Conservation (phyloP, 37 sponge, comb jelly and placozoan species). For the Eunapius fragilis region DNA sequence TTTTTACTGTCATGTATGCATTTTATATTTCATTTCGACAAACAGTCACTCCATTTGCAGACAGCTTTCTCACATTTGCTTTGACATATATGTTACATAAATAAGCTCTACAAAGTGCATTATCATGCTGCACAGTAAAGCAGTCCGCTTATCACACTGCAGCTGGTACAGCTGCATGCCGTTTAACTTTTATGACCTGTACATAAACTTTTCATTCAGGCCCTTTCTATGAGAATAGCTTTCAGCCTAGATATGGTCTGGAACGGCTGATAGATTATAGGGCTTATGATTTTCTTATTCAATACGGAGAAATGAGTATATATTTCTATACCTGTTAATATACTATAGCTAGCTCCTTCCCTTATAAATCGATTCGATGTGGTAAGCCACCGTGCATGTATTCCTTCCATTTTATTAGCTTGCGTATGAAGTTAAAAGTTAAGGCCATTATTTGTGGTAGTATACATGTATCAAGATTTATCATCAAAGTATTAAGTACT, state of each 20-base stretch:
- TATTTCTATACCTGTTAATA: not conserved
- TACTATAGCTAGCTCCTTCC: not conserved
- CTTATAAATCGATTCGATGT: not conserved
- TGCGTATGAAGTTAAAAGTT: not conserved
- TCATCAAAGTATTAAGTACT: not conserved
- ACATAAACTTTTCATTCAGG: not conserved
- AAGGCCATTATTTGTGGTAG: not conserved
- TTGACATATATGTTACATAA: not conserved
- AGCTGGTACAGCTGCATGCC: not conserved
- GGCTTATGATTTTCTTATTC: not conserved
- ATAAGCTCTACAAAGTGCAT: not conserved
- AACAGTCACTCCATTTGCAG: not conserved
- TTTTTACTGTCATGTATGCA: not conserved
- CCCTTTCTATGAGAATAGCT: not conserved
- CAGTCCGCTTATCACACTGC: not conserved
- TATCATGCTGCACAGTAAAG: not conserved
- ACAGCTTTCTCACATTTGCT: not conserved
- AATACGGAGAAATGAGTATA: not conserved
- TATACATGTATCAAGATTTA: not conserved
- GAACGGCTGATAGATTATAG: not conserved
- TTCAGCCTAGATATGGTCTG: not conserved
- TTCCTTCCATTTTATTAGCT: not conserved
- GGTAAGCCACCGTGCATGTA: not conserved
- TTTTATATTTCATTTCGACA: not conserved
- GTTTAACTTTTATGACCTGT: not conserved